Conservation (phyloP, 2,797 vertebrate species). For the Emys orbicularis region DNA sequence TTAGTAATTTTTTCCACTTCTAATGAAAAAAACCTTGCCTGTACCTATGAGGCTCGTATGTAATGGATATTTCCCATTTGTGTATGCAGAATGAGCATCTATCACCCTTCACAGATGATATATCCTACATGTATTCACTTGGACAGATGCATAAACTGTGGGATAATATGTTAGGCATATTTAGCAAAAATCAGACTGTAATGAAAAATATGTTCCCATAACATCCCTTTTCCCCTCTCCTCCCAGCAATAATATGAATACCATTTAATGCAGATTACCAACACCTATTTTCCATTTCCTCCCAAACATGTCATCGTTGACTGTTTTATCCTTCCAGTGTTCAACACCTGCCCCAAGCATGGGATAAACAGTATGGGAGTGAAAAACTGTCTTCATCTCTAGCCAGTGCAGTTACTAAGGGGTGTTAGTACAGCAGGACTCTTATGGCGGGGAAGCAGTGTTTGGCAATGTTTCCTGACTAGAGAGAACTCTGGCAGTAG, state of each 20-base stretch:
- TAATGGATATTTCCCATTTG: conserved; percentile 64
- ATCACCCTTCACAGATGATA: conserved; percentile 43
- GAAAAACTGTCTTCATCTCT: not conserved
- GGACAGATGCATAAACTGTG: conserved; percentile 3
- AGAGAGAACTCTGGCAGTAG: conserved; percentile 21
- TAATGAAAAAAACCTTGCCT: conserved; percentile 71
- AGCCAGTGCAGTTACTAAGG: not conserved
- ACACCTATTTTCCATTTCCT: conserved; percentile 16
- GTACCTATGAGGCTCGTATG: conserved; percentile 33
- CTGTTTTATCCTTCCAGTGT: not conserved
- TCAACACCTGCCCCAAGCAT: not conserved
- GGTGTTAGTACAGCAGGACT: not conserved
- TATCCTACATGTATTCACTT: not conserved
- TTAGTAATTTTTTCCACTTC: conserved; percentile 46
- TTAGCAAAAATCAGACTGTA: not conserved
- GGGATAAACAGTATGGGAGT: not conserved
- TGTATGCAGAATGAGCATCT: conserved; percentile 44
- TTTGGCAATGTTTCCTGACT: not conserved
- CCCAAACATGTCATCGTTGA: not conserved
- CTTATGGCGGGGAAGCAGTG: not conserved
- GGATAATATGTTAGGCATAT: conserved; percentile 5
- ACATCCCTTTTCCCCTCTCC: not conserved
- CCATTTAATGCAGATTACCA: not conserved
- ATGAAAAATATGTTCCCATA: not conserved
- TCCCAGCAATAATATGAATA: conserved; percentile 6